phyloP scores from a whole-genome alignment of 1,140 invertebrate genomes.

The Rhopalosiphum padi region DNA sequence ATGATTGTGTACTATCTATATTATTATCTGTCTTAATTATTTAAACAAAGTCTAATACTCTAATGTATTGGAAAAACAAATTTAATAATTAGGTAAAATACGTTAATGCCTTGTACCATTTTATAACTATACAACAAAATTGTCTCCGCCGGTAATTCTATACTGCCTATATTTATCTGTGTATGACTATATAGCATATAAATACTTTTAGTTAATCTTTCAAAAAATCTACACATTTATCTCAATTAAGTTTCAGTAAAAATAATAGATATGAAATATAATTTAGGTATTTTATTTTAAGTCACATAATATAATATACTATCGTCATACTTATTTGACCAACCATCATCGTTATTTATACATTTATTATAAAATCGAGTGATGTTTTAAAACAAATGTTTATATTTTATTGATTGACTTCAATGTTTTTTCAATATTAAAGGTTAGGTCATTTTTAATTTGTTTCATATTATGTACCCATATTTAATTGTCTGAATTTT shows the following conservation, averaged over 20 bases:
- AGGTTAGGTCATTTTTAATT: neutral
- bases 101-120: neutral
- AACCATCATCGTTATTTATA: too few relatives aligned
- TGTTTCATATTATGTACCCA: neutral
- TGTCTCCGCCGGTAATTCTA: neutral
- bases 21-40: conserved; percentile 6
- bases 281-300: neutral
- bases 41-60: neutral
- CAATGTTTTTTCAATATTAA: neutral
- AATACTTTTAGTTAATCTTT: neutral
- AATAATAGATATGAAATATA: neutral
- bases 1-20: neutral
- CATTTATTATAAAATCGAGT: neutral
- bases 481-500: neutral
- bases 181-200: too few relatives aligned
- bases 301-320: too few relatives aligned
- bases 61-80: neutral
- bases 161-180: neutral
- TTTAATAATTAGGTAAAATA: neutral
- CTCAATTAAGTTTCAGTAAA: neutral
- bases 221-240: neutral
- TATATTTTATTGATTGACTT: neutral
- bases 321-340: too few relatives aligned
- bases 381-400: neutral
- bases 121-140: neutral